A percentile compares a stretch with the other conserved stretches of the same genome.
phyloP scores from a whole-genome alignment of 2,113 vertebrate genomes.

The Lipophrys pholis region DNA sequence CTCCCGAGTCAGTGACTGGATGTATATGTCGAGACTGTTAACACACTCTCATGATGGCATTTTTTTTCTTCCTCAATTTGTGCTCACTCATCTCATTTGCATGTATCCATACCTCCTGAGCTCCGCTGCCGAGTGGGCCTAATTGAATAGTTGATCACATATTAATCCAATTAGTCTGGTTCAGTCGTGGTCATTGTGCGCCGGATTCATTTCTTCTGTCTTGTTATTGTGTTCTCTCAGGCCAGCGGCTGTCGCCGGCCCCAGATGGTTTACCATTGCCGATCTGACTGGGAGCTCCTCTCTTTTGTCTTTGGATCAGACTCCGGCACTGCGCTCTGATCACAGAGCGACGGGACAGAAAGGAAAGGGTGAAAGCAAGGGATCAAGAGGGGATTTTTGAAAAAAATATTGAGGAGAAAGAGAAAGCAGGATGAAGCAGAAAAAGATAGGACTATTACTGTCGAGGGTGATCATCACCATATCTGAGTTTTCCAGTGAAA shows the following conservation, averaged over 20 bases:
- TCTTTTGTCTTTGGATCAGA: slow-evolving; percentile 68
- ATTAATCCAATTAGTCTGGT: slow-evolving; percentile 75
- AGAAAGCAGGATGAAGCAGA: slow-evolving; percentile 30
- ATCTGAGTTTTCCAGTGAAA: slow-evolving; percentile 74
- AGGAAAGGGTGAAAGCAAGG: slow-evolving; percentile 24
- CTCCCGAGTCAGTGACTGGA: neutral
- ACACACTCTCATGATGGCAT: neutral
- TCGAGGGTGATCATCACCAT: slow-evolving; percentile 72
- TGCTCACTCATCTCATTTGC: slow-evolving; percentile 68
- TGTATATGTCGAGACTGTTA: neutral
- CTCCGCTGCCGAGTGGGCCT: slow-evolving; percentile 52
- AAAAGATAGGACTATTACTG: slow-evolving; percentile 62
- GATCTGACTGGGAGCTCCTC: slow-evolving; percentile 50
- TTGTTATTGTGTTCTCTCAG: slow-evolving; percentile 66
- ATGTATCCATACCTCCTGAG: slow-evolving; percentile 71
- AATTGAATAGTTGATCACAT: slow-evolving; percentile 79
- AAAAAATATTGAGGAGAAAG: slow-evolving; percentile 8
- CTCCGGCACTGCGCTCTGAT: slow-evolving; percentile 59
- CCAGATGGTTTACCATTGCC: slow-evolving; percentile 68
- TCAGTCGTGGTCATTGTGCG: slow-evolving; percentile 70
- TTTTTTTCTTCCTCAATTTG: neutral
- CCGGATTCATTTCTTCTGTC: slow-evolving; percentile 62
- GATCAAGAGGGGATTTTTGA: slow-evolving; percentile 22
- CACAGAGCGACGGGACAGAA: slow-evolving; percentile 19
- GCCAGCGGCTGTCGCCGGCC: slow-evolving; percentile 59